These are phyloP conservation scores for Cacatua alba DNA, from an alignment of 2,113 vertebrate genomes.

Conservation along the genomic window DNA sequence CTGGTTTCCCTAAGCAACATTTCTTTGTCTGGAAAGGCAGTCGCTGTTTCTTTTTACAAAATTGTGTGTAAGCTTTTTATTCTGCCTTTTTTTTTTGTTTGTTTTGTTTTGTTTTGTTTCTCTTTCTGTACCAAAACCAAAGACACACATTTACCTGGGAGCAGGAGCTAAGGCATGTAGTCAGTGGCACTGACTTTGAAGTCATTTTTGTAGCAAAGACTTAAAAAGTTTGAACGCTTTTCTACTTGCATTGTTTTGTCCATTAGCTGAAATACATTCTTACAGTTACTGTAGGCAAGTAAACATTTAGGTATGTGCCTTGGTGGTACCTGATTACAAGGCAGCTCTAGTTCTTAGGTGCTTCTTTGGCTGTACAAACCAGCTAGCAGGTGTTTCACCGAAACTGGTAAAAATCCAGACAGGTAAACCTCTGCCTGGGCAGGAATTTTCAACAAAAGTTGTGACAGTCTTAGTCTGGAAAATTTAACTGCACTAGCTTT, in stretches of 20 bases:
- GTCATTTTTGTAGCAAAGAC: neutral
- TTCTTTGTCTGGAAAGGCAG: neutral
- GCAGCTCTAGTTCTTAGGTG: neutral
- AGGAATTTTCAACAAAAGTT: neutral
- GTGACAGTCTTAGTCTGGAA: neutral
- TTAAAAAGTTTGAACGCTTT: neutral
- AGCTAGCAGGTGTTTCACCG: neutral
- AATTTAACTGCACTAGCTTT: neutral
- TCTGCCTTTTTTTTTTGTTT: neutral
- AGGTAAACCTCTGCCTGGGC: neutral
- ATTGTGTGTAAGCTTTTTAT: neutral
- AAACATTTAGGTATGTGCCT: neutral
- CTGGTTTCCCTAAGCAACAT: neutral
- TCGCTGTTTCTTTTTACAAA: neutral
- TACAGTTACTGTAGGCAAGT: neutral
- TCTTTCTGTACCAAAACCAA: neutral
- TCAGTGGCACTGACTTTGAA: neutral
- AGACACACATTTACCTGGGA: neutral
- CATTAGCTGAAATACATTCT: neutral
- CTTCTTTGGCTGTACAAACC: neutral
- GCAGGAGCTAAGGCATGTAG: neutral
- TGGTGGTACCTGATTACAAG: neutral
- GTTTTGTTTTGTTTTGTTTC: neutral
- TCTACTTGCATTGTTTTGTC: neutral
- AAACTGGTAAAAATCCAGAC: neutral